Evolutionary conservation across 2,888 invertebrate species (phyloP), one percentile per base, ranked within the genome.

Genomic region (Nemoura dubitans): DNA sequence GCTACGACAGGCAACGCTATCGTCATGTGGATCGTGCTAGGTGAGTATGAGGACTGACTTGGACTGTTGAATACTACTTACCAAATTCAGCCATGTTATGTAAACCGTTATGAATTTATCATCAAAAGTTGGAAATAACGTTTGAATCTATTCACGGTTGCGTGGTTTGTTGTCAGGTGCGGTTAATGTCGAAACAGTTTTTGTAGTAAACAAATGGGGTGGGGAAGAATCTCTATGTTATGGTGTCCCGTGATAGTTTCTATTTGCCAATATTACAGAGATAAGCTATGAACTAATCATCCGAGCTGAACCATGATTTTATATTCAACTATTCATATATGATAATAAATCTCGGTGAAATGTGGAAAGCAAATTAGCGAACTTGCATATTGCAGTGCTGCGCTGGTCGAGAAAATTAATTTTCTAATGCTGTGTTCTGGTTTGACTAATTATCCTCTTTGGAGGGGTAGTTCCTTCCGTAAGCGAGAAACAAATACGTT

Each of bases 21-120:
- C 76, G 94, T 94, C 87, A 93, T 94, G 88, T 94, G 94, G 94
- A 94, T 94, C 83, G 93, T 94, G 0, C 88, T 91, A 5, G 91
- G 91, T 91, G 87, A 89, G 90, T 89, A 21, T 21, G 16, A 21
- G 14, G 10, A 1, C 21, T 16, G 14, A 2, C 14, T 59, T 59
- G 16, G 10, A 59, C 21, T 59, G 36, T 59, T 59, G 16, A 59
- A 16, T 36, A 59, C 59, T 59, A 36, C 59, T 16, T 21, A 10
- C 5, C 36, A 36, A 36, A 36, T 3, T 3, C 36, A 36, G 10
- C 10, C 36, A 10, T 36, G 10, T 36, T 36, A n/a, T n/a, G 36
- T 36, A 36, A 36, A 36, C n/a, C n/a, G n/a, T n/a, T n/a, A n/a
- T 36, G 36, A 36, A 36, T 59, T 59, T 10, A 21, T 59, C 10